Evolutionary conservation across 2,888 invertebrate genomes (phyloP), one percentile per base, ranked within the genome.

Genomic region (Eupithecia inturbata): DNA sequence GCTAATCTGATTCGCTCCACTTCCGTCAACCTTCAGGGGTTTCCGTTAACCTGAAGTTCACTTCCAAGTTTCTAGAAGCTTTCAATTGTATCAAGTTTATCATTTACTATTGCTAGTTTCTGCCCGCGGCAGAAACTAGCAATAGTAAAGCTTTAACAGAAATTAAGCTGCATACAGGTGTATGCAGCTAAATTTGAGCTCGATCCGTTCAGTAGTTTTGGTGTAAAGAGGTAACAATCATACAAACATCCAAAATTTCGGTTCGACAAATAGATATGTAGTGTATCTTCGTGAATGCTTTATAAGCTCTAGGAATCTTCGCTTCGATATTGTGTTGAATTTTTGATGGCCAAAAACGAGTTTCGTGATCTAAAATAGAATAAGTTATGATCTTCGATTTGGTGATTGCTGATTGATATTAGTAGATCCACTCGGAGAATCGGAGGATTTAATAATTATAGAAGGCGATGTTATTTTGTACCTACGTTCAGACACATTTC

Each of bases 1-100:
- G 76, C 72, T 73, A 71, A 78, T 78, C 73, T 71, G 74, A 76
- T 76, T 76, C 63, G 73, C 70, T 70, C 68, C 67, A 41, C 71
- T 76, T 71, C 73, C 76, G 73, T 66, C 72, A 73, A 77, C 76
- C 74, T 74, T 70, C 69, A 64, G 67, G 31, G 63, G 74, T 70
- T 75, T 72, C 71, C 69, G 70, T 62, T 26, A 64, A 28, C 31
- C 26, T 73, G 36, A 70, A 75, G 63, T 70, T 70, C n/a, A 49
- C 53, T 45, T 64, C 57, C 10, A 31, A 69, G n/a, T 68, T 66
- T 64, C 57, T 26, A 22, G 31, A 64, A 33, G 36, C 64, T 64
- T 63, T 19, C 63, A 63, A 33, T 4, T 53, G 10, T 22, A 53
- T 22, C n/a, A 10, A 53, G 49, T 53, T 53, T n/a, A 53, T 53